Conservation (phyloP, 2,888 invertebrate genomes). For the Yponomeuta plumbellus region DNA sequence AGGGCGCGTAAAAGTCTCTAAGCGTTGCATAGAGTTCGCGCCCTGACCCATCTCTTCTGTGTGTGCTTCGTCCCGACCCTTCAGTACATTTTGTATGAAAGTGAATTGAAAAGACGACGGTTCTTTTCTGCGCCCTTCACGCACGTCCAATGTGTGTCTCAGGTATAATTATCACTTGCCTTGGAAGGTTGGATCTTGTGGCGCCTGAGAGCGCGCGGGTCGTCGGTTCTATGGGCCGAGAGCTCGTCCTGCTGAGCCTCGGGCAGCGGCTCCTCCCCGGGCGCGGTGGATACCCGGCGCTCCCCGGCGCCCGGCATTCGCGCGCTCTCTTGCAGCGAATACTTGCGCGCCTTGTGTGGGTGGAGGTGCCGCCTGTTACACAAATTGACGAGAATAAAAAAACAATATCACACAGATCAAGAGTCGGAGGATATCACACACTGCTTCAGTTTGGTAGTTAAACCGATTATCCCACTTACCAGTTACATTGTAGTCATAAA, state of each 20-base stretch:
- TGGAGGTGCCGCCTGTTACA: conserved; percentile 77
- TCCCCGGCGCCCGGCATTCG: conserved; percentile 40
- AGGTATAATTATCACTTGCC: conserved; percentile 29
- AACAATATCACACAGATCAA: too few relatives aligned
- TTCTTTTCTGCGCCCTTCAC: too few relatives aligned
- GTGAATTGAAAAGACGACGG: too few relatives aligned
- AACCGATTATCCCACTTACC: background rate
- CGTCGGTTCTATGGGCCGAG: conserved; percentile 85
- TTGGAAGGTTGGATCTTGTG: conserved; percentile 73
- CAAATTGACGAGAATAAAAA: background rate
- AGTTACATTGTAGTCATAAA: background rate
- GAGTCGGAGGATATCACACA: too few relatives aligned
- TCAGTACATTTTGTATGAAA: too few relatives aligned
- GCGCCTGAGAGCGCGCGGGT: conserved; percentile 80
- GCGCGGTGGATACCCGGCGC: conserved; percentile 79
- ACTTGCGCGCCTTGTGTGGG: conserved; percentile 82
- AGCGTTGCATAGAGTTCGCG: too few relatives aligned
- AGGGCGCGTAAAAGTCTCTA: too few relatives aligned
- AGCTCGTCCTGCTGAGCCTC: conserved; percentile 89
- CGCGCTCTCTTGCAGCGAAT: conserved; percentile 84
- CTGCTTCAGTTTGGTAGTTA: background rate
- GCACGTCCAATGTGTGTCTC: conserved; percentile 47
- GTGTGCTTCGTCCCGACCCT: too few relatives aligned
- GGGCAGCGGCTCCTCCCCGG: conserved; percentile 85
- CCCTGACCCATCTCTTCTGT: too few relatives aligned